phyloP scores from a whole-genome alignment of 2,797 vertebrate species.

The Tragelaphus oryx region DNA sequence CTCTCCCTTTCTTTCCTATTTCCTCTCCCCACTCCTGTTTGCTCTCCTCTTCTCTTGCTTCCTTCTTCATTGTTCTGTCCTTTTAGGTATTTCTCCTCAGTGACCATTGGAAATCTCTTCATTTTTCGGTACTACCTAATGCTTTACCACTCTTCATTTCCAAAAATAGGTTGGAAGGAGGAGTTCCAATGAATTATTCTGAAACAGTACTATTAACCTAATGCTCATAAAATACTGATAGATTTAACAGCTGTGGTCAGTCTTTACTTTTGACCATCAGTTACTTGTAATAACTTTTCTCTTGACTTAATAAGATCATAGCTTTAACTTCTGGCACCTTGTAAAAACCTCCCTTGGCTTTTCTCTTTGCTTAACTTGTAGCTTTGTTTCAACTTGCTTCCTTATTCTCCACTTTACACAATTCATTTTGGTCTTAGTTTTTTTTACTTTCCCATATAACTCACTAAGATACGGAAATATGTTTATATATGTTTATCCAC shows the following conservation, averaged over 20 bases:
- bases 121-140: constrained; percentile 14
- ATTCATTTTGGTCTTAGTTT: constrained; percentile 33
- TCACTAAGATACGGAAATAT: background rate
- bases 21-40: background rate
- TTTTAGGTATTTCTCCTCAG: background rate
- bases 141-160: constrained; percentile 34
- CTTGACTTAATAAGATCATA: constrained; percentile 5
- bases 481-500: constrained; percentile 8
- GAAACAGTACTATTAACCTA: background rate
- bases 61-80: background rate
- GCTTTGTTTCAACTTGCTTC: constrained; percentile 41
- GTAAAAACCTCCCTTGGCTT: constrained; percentile 23
- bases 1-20: background rate
- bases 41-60: background rate
- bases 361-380: constrained; percentile 31
- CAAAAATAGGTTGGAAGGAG: background rate
- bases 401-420: constrained; percentile 17
- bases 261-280: constrained; percentile 40
- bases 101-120: constrained; percentile 1
- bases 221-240: constrained; percentile 22
- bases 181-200: background rate
- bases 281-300: constrained; percentile 32
- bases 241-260: background rate
- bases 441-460: background rate
- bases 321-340: background rate